A percentile compares a stretch with the other conserved stretches of the same genome.
These are phyloP conservation scores for Sorex maritimensis DNA, from an alignment of 2,797 vertebrate genomes.

Conservation along the genomic window DNA sequence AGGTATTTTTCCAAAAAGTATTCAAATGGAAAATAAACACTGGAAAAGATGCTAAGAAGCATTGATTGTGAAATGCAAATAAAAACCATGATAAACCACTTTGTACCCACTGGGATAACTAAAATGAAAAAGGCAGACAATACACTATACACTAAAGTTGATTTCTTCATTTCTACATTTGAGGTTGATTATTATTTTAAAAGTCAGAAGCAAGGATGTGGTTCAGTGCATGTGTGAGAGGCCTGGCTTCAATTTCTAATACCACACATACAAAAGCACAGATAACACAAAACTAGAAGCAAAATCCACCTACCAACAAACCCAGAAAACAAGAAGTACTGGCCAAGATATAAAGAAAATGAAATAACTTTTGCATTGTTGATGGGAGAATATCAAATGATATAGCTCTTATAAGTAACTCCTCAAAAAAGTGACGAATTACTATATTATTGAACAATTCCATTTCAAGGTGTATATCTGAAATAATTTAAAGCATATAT, in stretches of 20 bases:
- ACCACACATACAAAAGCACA: too few species aligned
- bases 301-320: too few species aligned
- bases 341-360: neutral
- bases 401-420: neutral
- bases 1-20: neutral
- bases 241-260: too few species aligned
- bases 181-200: neutral
- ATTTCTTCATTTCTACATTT: neutral
- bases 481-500: neutral
- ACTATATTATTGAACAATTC: neutral
- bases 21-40: neutral
- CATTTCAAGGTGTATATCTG: neutral
- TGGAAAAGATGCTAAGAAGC: slow-evolving; percentile 5
- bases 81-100: neutral
- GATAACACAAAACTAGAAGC: too few species aligned
- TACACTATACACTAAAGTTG: slow-evolving; percentile 16
- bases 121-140: slow-evolving; percentile 3
- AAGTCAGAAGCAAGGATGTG: neutral
- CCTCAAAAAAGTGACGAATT: neutral
- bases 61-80: slow-evolving; percentile 1
- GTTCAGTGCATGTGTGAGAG: too few species aligned
- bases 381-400: neutral
- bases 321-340: neutral
- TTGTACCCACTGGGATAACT: neutral
- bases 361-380: neutral